Percentiles rank a stretch among this genome's conserved stretches.
Conservation (phyloP, 2,888 invertebrate species). For the Lasioglossum figueresi region DNA sequence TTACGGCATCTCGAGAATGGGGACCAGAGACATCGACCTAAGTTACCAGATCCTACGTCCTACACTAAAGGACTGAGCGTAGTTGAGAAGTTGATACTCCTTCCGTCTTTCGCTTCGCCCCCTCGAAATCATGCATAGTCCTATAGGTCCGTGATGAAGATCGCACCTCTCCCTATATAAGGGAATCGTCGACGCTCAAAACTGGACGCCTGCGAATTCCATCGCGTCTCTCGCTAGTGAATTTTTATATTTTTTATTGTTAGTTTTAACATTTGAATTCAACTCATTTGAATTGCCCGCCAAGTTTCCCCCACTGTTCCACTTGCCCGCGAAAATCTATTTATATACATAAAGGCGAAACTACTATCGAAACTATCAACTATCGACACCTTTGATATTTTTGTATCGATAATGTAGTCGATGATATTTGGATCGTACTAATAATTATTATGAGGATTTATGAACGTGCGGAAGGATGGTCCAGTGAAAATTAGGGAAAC, state of each 20-base stretch:
- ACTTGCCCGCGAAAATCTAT: neutral
- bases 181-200: slow-evolving; percentile 25
- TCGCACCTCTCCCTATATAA: slow-evolving; percentile 17
- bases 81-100: too few relatives aligned
- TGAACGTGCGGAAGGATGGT: neutral
- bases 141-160: neutral
- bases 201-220: slow-evolving; percentile 34
- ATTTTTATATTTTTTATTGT: slow-evolving; percentile 23
- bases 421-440: too few relatives aligned
- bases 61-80: neutral
- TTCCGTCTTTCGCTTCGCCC: too few relatives aligned
- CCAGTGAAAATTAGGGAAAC: too few relatives aligned
- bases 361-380: neutral
- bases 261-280: neutral
- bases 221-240: slow-evolving; percentile 28
- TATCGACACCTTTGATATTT: neutral
- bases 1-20: slow-evolving; percentile 62
- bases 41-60: slow-evolving; percentile 62
- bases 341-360: neutral
- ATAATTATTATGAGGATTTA: neutral
- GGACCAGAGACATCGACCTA: slow-evolving; percentile 67
- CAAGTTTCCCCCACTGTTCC: neutral
- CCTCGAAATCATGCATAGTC: too few relatives aligned
- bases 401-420: too few relatives aligned
- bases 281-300: neutral